Evolutionary conservation across 2,113 vertebrate genomes (phyloP).

Genomic region (Corvus moneduloides): DNA sequence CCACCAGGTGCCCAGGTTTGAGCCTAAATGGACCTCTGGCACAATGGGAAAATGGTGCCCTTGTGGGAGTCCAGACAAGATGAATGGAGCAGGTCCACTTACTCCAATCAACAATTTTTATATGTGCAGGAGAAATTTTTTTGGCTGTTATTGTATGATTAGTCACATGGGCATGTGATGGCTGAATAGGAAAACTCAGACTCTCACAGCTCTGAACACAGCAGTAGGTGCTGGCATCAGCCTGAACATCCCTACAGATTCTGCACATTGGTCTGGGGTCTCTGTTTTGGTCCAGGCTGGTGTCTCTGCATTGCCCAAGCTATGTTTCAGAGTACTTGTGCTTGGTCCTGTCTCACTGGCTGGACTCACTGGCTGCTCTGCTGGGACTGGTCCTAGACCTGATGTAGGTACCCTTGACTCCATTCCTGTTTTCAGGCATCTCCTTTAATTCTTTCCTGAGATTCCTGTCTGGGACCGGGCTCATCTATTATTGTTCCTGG

Average conservation of each 20-base stretch:
- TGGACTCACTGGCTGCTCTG: neutral
- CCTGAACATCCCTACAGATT: accelerated
- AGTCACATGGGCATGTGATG: neutral
- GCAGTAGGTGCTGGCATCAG: neutral
- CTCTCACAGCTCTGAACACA: neutral
- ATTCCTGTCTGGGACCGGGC: neutral
- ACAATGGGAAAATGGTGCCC: neutral
- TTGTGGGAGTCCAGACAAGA: neutral
- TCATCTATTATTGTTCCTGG: neutral
- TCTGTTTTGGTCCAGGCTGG: neutral
- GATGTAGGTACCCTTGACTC: neutral
- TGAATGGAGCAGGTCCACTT: neutral
- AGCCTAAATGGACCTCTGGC: neutral
- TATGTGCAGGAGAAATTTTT: neutral
- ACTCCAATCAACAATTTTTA: neutral
- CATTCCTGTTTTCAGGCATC: neutral
- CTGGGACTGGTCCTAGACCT: neutral
- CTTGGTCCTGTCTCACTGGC: neutral
- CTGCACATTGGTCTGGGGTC: neutral
- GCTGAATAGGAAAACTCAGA: neutral
- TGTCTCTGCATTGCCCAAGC: neutral
- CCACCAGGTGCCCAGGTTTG: neutral
- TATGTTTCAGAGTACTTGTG: neutral
- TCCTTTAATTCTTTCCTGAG: neutral
- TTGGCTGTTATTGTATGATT: neutral